phyloP scores from a whole-genome alignment of 2,888 invertebrate species.

The Hirtodrosophila duncani region DNA sequence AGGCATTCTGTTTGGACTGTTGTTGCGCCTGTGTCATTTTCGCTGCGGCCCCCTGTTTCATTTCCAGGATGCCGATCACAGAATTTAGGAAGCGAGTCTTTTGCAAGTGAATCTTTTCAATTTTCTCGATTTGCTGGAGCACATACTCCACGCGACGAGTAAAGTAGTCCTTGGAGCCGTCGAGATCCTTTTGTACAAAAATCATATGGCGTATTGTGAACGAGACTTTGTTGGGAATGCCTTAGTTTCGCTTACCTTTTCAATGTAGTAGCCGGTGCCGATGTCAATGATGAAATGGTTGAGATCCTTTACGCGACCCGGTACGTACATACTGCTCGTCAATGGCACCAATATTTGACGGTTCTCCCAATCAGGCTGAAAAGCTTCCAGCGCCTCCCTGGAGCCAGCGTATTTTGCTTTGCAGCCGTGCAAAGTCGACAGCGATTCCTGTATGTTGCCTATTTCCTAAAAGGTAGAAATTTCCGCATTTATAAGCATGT shows the following conservation, averaged over 20 bases:
- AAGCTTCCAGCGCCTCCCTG: slow-evolving; percentile 88
- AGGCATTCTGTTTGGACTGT: slow-evolving; percentile 23
- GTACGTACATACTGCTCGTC: slow-evolving; percentile 98
- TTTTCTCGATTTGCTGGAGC: slow-evolving; percentile 95
- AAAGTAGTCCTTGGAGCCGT: slow-evolving; percentile 93
- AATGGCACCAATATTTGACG: slow-evolving; percentile 94
- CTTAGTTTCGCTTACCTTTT: slow-evolving; percentile 84
- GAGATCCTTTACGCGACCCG: slow-evolving; percentile 90
- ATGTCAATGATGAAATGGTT: slow-evolving; percentile 95
- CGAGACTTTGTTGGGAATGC: too few relatives aligned
- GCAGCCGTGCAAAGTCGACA: slow-evolving; percentile 92
- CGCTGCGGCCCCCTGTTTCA: slow-evolving; percentile 79
- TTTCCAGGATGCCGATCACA: slow-evolving; percentile 87
- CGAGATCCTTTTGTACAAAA: slow-evolving; percentile 81
- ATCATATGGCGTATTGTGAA: slow-evolving; percentile 1
- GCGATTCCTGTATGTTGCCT: slow-evolving; percentile 91
- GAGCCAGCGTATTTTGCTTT: slow-evolving; percentile 94
- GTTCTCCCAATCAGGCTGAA: slow-evolving; percentile 87
- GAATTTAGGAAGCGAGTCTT: slow-evolving; percentile 90
- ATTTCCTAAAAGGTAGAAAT: slow-evolving; percentile 82
- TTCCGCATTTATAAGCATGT: slow-evolving; percentile 36
- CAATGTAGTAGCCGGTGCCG: slow-evolving; percentile 97
- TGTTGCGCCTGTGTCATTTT: slow-evolving; percentile 69
- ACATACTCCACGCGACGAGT: slow-evolving; percentile 93
- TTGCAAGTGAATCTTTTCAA: slow-evolving; percentile 82